Evolutionary conservation across 2,113 vertebrate species (phyloP).

Genomic region (Toxotes chatareus): DNA sequence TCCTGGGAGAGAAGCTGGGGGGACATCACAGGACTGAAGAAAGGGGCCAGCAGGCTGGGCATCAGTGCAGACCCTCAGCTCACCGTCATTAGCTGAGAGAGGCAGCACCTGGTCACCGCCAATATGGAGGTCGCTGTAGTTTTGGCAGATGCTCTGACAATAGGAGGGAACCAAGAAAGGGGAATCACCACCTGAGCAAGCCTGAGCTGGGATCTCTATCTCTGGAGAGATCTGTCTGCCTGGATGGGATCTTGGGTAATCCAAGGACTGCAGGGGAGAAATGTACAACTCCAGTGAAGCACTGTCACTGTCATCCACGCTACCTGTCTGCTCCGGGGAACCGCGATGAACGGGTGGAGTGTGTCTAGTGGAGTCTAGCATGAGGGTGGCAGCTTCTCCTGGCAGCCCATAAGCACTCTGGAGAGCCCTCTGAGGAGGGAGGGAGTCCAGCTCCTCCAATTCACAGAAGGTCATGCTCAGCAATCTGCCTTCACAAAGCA

Average conservation of each 20-base stretch:
- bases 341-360: constrained; percentile 48
- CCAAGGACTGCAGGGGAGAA: constrained; percentile 47
- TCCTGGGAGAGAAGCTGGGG: constrained; percentile 74
- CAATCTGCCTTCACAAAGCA: constrained; percentile 94
- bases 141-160: constrained; percentile 95
- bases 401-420: constrained; percentile 47
- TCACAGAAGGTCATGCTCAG: constrained; percentile 85
- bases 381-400: constrained; percentile 62
- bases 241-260: constrained; percentile 5
- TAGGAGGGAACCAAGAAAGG: constrained; percentile 92
- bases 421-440: constrained; percentile 20
- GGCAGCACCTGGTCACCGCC: constrained; percentile 94
- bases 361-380: constrained; percentile 43
- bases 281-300: constrained; percentile 24
- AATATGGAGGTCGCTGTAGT: constrained; percentile 96
- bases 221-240: constrained; percentile 77
- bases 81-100: constrained; percentile 82
- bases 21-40: constrained; percentile 92
- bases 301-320: constrained; percentile 41
- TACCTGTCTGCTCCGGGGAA: constrained; percentile 72
- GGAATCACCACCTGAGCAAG: constrained; percentile 74
- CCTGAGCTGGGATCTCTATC: constrained; percentile 76
- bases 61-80: constrained; percentile 82
- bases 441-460: constrained; percentile 44
- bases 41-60: constrained; percentile 86